Conservation (phyloP, 1,140 invertebrate species). For the Brachionus rubens region DNA sequence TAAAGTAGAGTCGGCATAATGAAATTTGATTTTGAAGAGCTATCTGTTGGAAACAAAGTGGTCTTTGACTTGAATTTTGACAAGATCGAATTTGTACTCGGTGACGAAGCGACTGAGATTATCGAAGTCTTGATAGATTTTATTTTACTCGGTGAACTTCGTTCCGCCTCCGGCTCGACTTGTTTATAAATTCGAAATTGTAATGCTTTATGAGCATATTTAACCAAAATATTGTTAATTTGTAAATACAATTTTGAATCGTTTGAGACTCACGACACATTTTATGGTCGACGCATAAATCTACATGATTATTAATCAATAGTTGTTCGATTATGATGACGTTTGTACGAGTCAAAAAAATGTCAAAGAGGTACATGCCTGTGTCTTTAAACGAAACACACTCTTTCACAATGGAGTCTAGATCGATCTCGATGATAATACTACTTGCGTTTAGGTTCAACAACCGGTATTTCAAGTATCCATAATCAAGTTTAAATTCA, state of each 20-base stretch:
- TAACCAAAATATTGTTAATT: conserved; percentile 53
- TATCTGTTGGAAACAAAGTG: conserved; percentile 12
- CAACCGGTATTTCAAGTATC: conserved; percentile 26
- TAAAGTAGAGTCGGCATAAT: conserved; percentile 60
- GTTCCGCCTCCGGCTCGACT: background rate
- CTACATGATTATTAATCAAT: conserved; percentile 59
- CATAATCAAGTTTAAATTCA: conserved; percentile 42
- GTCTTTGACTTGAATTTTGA: background rate
- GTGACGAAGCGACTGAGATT: background rate
- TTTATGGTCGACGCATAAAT: conserved; percentile 32
- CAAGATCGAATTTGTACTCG: background rate
- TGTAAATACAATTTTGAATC: conserved; percentile 49
- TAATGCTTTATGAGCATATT: conserved; percentile 55
- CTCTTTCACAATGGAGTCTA: conserved; percentile 21
- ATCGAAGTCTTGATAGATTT: background rate
- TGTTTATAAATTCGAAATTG: conserved; percentile 51
- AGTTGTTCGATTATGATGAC: conserved; percentile 58
- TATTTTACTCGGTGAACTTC: conserved; percentile 16
- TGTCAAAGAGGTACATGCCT: background rate
- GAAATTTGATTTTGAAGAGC: conserved; percentile 51
- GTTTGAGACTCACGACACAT: conserved; percentile 32
- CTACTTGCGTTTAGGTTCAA: conserved; percentile 17
- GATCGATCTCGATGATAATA: conserved; percentile 33
- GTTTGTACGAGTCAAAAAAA: conserved; percentile 50
- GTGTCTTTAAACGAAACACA: conserved; percentile 28